Base-by-base conservation (phyloP, 2,113 vertebrate genomes). In the Herpetotheres cachinnans region DNA sequence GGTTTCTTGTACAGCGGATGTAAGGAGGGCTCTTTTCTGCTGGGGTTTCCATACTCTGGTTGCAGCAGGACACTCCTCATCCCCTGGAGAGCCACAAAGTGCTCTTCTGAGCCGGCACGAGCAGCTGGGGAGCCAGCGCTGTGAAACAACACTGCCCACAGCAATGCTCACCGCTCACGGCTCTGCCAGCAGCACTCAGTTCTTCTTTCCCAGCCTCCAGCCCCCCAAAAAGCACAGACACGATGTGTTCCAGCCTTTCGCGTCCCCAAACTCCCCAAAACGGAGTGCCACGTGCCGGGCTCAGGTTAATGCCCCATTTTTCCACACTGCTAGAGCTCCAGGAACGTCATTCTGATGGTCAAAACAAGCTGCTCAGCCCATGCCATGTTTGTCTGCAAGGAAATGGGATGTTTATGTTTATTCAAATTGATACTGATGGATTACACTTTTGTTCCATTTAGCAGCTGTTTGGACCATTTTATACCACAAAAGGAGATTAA, bases 331-430 rank as follows among this genome's bases (percentile, higher is more conserved):
- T 42, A 24, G 26, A 70, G 47, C 38, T 87, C 55, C 10, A 6
- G 84, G 47, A 91, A 13, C 63, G 38, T 29, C 42, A 5, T 19
- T 36, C 36, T 7, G 16, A 77, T 0, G 8, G 62, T n/a, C 66
- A 54, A 56, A 76, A 73, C 61, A 82, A 44, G 61, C 66, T 79
- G 86, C 73, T 91, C 54, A 55, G 63, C 74, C 81, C 65, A 2
- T 62, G 78, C 62, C 93, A 47, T 50, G 71, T 97, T 95, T 91
- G 86, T 36, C 89, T 83, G 89, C 78, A 86, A 94, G 96, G 95
- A 97, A 97, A 88, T 55, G 89, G 78, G 93, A 94, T 97, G 91
- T 96, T 97, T 95, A 95, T 95, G 93, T 95, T 97, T 96, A 89
- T 80, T 59, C 86, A 22, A 16, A 59, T 52, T 56, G 81, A 95